Base-by-base conservation (phyloP, 2,113 vertebrate genomes). In the Psettodes erumei region DNA sequence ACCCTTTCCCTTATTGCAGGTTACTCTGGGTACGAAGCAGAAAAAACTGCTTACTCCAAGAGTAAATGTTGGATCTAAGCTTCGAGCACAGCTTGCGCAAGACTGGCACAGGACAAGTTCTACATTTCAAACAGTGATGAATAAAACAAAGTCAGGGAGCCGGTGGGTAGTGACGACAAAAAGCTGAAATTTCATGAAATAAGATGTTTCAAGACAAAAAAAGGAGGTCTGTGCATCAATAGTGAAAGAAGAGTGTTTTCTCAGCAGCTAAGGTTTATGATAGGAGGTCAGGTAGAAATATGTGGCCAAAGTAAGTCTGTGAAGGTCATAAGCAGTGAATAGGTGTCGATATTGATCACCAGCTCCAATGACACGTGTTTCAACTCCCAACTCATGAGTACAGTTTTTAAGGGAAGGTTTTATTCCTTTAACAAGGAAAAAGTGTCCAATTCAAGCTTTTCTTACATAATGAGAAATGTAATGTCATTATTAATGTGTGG, bases 81-180 rank as follows among this genome's bases (percentile, higher is more conserved):
- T 63, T 75, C 0, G n/a, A 62, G 61, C 27, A 2, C 2, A 32
- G 28, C 77, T 74, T 80, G 42, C 3, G 1, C 75, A 69, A 81
- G 40, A n/a, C 4, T 5, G 65, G 43, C 32, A 51, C 30, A 67
- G 43, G 54, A 72, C 58, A 53, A 50, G 15, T 30, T 66, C 64
- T 28, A 43, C 10, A 16, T 71, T 42, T 68, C 16, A 65, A n/a
- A 71, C 63, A 38, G 48, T 19, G 27, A 48, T 35, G 25, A 63
- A 61, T 71, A 71, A 71, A 75, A 63, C 38, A 8, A 56, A 58
- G 65, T 42, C 32, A 8, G 53, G 51, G 63, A 66, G 48, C n/a
- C 61, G n/a, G 66, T 48, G 30, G 64, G 18, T 2, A 25, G 25
- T 71, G 64, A 48, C 3, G 7, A 62, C 25, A 56, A 74, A 63